A percentile compares a stretch with the other conserved stretches of the same genome.
These are phyloP conservation scores for Doryteuthis pealeii DNA, from an alignment of 1,140 invertebrate species.

Conservation along the genomic window DNA sequence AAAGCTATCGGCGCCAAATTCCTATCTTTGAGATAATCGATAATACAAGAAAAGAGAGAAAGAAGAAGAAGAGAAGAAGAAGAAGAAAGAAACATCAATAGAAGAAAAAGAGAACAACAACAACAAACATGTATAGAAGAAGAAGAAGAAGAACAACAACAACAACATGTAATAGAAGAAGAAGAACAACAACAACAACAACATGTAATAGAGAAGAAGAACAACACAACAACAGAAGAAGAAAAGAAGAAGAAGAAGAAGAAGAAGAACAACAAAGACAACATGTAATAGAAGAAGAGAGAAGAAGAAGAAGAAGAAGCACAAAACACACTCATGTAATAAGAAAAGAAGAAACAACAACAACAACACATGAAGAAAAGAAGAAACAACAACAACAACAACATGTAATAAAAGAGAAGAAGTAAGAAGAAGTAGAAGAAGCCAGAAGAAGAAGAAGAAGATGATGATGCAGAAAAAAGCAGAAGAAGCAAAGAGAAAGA, in stretches of 20 bases:
- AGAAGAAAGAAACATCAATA: neutral
- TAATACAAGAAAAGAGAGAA: neutral
- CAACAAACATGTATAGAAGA: neutral
- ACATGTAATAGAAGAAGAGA: too few relatives aligned
- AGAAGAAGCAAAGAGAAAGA: constrained; percentile 3
- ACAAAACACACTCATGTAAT: too few relatives aligned
- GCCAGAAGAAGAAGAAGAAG: too few relatives aligned
- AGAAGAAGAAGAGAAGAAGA: neutral
- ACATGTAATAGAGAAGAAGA: neutral
- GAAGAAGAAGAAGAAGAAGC: constrained; percentile 1
- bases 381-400: too few relatives aligned
- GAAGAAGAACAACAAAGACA: neutral
- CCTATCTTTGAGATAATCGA: neutral
- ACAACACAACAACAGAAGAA: too few relatives aligned
- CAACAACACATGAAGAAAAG: too few relatives aligned
- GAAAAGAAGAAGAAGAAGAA: too few relatives aligned
- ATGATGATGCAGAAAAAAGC: too few relatives aligned
- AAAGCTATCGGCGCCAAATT: neutral
- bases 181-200: neutral
- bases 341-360: too few relatives aligned
- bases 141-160: neutral
- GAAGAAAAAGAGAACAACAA: neutral
- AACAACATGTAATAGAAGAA: neutral
- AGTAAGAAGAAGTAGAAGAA: constrained; percentile 10
- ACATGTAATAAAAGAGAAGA: constrained; percentile 5